Evolutionary conservation across 2,888 invertebrate species (phyloP).

Genomic region (Crematogaster levior): DNA sequence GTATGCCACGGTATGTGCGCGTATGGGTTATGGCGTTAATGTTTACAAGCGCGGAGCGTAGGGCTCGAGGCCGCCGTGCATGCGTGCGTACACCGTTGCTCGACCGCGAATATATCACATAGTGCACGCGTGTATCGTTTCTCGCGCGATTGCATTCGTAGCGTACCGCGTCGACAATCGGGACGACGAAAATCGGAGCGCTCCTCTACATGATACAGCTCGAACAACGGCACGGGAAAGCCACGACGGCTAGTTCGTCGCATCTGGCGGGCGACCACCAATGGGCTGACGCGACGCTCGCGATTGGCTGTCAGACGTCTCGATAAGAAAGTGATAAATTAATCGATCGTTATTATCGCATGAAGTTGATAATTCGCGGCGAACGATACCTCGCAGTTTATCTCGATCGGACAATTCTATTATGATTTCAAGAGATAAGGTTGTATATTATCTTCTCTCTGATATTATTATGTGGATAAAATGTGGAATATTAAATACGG

Average conservation of each 20-base stretch:
- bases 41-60: slow-evolving; percentile 48
- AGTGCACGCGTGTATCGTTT: slow-evolving; percentile 45
- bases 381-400: no score
- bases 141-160: slow-evolving; percentile 3
- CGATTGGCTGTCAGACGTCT: neutral
- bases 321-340: neutral
- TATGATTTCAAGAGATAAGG: no score
- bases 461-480: no score
- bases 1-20: slow-evolving; percentile 4
- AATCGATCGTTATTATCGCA: neutral
- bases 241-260: slow-evolving; percentile 12
- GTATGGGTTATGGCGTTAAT: slow-evolving; percentile 41
- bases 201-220: slow-evolving; percentile 17
- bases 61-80: slow-evolving; percentile 15
- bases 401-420: no score
- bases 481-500: no score
- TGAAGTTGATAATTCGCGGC: no score
- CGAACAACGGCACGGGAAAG: neutral
- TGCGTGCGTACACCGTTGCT: neutral
- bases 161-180: neutral
- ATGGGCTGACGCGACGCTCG: neutral
- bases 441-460: no score
- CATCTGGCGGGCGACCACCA: neutral
- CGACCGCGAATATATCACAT: slow-evolving; percentile 31
- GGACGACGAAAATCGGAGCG: neutral